A percentile compares a stretch with the other conserved stretches of the same genome.
phyloP scores from a whole-genome alignment of 2,888 invertebrate species.

The Cheilosia grossa region DNA sequence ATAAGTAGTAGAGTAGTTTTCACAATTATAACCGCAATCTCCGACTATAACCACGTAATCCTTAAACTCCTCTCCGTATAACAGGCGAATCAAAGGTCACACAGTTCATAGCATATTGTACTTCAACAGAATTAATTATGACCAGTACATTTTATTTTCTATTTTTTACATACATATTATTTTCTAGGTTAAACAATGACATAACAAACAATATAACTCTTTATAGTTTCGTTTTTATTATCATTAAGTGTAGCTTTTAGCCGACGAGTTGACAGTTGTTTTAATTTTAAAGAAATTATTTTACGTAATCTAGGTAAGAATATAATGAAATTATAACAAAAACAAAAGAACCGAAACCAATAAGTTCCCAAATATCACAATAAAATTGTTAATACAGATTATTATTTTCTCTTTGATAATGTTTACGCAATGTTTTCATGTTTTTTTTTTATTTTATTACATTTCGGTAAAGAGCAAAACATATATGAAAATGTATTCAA shows the following conservation, averaged over 20 bases:
- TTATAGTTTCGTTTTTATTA: conserved; percentile 14
- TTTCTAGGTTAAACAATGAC: conserved; percentile 46
- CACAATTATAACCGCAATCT: conserved; percentile 37
- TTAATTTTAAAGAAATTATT: conserved; percentile 41
- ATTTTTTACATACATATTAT: conserved; percentile 19
- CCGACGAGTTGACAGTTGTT: conserved; percentile 44
- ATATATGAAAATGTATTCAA: conserved; percentile 72
- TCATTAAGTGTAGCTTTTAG: conserved; percentile 47
- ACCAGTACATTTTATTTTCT: conserved; percentile 47
- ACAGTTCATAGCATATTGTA: conserved; percentile 46
- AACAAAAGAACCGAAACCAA: conserved; percentile 63
- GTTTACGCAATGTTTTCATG: conserved; percentile 36
- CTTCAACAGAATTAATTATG: conserved; percentile 51
- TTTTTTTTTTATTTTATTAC: conserved; percentile 26
- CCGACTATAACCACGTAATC: conserved; percentile 41
- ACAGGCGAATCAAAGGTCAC: conserved; percentile 56
- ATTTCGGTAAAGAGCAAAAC: conserved; percentile 49
- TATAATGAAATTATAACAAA: conserved; percentile 59
- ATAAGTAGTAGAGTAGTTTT: conserved; percentile 52
- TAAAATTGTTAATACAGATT: conserved; percentile 67
- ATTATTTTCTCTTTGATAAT: conserved; percentile 45
- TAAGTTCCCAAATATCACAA: conserved; percentile 74
- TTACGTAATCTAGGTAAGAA: conserved; percentile 54
- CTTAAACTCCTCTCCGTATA: conserved; percentile 19
- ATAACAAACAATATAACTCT: conserved; percentile 2